Percentiles rank a stretch among this genome's conserved stretches.
Evolutionary conservation across 2,888 invertebrate genomes (phyloP).

Genomic region (Melikaiella ostensackeni): DNA sequence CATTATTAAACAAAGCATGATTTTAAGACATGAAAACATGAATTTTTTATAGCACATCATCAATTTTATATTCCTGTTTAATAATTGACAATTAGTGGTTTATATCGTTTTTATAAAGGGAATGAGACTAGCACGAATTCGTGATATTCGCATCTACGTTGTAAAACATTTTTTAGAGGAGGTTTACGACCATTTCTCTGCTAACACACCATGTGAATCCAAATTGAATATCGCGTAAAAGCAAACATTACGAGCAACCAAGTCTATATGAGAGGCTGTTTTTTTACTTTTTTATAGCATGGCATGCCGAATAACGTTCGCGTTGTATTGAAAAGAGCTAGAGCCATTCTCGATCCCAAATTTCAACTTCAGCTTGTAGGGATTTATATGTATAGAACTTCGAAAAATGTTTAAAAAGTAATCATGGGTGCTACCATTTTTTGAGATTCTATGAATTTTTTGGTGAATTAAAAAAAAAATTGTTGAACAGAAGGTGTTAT

Average conservation of each 20-base stretch:
- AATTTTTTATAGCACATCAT: neutral
- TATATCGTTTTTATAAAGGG: neutral
- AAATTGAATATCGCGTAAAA: conserved; percentile 4
- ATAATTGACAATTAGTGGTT: conserved; percentile 4
- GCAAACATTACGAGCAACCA: neutral
- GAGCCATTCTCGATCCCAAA: neutral
- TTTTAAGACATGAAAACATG: neutral
- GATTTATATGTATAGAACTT: neutral
- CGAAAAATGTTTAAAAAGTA: neutral
- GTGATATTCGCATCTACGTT: conserved; percentile 10
- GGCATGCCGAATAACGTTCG: neutral
- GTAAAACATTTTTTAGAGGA: conserved; percentile 20
- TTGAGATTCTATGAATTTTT: neutral
- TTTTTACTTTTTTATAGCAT: conserved; percentile 2
- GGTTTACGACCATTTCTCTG: conserved; percentile 2
- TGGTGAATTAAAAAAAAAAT: no score
- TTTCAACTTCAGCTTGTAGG: neutral
- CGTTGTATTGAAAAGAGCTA: neutral
- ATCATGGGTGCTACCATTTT: neutral
- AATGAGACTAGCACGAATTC: neutral
- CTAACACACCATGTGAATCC: neutral
- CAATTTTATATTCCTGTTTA: neutral
- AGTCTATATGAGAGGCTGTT: neutral
- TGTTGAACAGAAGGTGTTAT: no score
- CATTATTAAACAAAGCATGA: neutral